phyloP scores from a whole-genome alignment of 2,113 vertebrate species.

The Myrmophylax atrothorax region DNA sequence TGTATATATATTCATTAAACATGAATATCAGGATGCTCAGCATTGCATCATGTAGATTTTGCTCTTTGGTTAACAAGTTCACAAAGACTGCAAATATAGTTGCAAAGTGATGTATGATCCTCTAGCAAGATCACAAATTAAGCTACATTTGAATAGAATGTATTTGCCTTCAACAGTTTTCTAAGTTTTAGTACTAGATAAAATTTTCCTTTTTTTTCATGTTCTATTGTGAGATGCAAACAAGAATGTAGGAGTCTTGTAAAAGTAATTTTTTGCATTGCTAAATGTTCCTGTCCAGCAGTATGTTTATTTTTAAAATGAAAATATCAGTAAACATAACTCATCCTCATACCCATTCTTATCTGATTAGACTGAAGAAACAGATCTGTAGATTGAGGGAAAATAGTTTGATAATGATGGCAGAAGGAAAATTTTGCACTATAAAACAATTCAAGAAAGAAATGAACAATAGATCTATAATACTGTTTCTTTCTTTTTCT shows the following conservation, averaged over 20 bases:
- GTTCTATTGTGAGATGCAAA: neutral
- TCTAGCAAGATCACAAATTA: neutral
- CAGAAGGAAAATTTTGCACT: neutral
- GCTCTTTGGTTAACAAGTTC: neutral
- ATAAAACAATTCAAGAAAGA: neutral
- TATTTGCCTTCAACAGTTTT: neutral
- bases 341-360: neutral
- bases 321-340: neutral
- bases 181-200: neutral
- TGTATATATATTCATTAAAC: neutral
- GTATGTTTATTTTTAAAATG: neutral
- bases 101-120: neutral
- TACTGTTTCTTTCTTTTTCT: neutral
- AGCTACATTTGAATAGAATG: neutral
- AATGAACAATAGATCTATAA: neutral
- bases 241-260: neutral
- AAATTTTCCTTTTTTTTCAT: neutral
- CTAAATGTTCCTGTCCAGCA: neutral
- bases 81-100: neutral
- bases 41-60: neutral
- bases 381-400: neutral
- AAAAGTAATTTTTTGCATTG: neutral
- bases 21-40: neutral
- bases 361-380: neutral
- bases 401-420: neutral